Base-by-base conservation (phyloP, 2,797 vertebrate species). In the Gorsachius magnificus region DNA sequence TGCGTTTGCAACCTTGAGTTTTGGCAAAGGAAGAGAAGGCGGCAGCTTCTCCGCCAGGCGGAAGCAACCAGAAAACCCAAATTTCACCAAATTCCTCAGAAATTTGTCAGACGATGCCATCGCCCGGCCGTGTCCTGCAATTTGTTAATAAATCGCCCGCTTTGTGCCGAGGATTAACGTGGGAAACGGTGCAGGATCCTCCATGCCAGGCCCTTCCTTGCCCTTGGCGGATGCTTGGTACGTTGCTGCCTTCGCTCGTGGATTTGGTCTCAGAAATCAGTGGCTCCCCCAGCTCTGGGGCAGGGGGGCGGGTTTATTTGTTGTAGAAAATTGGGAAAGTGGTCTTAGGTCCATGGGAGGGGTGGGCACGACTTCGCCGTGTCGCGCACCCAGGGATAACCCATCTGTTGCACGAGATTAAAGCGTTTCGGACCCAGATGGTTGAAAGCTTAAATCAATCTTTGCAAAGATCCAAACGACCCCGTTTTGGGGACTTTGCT, bases 401-500 rank as follows among this genome's bases (percentile, higher is more conserved):
- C 75, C 80, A 41, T 91, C 83, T 85, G 78, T 54, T 85, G 71
- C 53, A 16, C 22, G 35, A 87, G 93, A 82, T 41, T 90, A 56
- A 69, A 69, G 29, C 7, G 22, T 93, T 94, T 94, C 10, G n/a
- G 85, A 72, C 82, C 87, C 95, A 95, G 91, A 80, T 91, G 87
- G 72, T 87, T 89, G 45, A 87, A 83, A 60, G 85, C 89, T 94
- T 93, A 82, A 83, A 60, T 70, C 50, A 29, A 43, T 79, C 91
- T 91, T 95, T 89, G 80, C 79, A 48, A 72, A 95, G 83, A 85
- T 69, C 66, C 85, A 75, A 80, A 77, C 80, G 71, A 95, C 41
- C 79, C 95, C 95, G 88, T 96, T 96, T 94, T 31, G 72, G 92
- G 85, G 89, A 89, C 58, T 89, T 91, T 88, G 41, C 41, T 41